Base-by-base conservation (phyloP, 2,113 vertebrate species). In the Eupsittula cactorum region DNA sequence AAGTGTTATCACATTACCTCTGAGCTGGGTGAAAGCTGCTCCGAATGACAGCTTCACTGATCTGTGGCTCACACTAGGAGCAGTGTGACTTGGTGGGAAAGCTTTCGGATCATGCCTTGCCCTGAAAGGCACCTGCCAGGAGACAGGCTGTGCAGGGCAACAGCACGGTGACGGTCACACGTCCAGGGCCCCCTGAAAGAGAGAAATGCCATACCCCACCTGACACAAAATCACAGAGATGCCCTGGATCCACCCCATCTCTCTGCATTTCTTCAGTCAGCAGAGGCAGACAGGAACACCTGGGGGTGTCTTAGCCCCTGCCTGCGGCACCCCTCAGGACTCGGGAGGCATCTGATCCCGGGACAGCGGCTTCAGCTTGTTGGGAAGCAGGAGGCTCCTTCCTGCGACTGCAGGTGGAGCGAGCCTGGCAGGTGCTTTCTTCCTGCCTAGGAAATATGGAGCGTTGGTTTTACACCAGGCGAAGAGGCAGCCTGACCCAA, bases 151-250 rank as follows among this genome's bases (percentile, higher is more conserved):
- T 42, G 35, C 41, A 39, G 29, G 39, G n/a, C n/a, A 33, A 7
- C 9, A 23, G 13, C 10, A 4, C 0, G 1, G 10, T 15, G 49
- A 21, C 16, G 11, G 33, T 33, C 21, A 27, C 2, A 4, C 0
- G 2, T 10, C 46, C 29, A 24, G 25, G 39, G 52, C 44, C 28
- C 4, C 18, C 47, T 4, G 27, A 21, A 37, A 47, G 23, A 14
- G 33, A 52, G 49, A 49, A 33, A 18, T 2, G 8, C 23, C 7
- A 25, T 16, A 10, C 5, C 14, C 28, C 14, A 39, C 23, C 49
- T 24, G 29, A 16, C 41, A 49, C 3, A 31, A 53, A 46, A 76
- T 29, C 39, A 18, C 19, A 23, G 39, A 52, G 18, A 12, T 6
- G 20, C 57, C 46, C 42, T 46, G 29, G 10, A 21, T 46, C 49